These are phyloP conservation scores for Globicephala melas DNA, from an alignment of 2,113 vertebrate genomes.

Conservation along the genomic window DNA sequence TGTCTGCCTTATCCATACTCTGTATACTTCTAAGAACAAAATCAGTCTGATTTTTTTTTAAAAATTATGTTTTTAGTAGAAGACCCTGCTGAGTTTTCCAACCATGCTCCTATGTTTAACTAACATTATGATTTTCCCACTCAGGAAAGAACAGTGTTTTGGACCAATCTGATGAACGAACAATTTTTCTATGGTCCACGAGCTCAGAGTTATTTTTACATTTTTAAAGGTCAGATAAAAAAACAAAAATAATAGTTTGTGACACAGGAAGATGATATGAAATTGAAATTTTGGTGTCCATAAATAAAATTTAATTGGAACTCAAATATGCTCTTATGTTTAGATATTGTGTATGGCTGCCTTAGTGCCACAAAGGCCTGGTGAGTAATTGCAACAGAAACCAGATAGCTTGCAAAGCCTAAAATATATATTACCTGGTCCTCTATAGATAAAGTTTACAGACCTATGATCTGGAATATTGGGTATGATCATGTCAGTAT, in stretches of 20 bases:
- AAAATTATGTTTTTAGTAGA: background rate
- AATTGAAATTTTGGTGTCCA: background rate
- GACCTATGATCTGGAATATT: background rate
- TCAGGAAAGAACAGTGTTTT: background rate
- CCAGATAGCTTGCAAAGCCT: background rate
- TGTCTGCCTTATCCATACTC: background rate
- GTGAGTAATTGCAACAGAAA: background rate
- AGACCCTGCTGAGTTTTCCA: background rate
- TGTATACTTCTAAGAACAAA: background rate
- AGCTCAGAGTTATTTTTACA: background rate
- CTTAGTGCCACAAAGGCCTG: background rate
- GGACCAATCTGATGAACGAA: background rate
- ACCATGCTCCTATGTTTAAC: background rate
- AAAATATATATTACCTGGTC: background rate
- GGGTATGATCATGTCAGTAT: background rate
- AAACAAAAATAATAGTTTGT: background rate
- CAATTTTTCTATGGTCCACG: background rate
- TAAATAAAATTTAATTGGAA: background rate
- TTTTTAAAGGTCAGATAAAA: background rate
- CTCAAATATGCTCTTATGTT: background rate
- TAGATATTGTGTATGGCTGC: background rate
- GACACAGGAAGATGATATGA: background rate
- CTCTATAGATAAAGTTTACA: background rate
- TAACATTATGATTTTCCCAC: background rate
- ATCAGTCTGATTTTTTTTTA: background rate